Evolutionary conservation across 2,888 invertebrate genomes (phyloP).

Genomic region (Volucella bombylans): DNA sequence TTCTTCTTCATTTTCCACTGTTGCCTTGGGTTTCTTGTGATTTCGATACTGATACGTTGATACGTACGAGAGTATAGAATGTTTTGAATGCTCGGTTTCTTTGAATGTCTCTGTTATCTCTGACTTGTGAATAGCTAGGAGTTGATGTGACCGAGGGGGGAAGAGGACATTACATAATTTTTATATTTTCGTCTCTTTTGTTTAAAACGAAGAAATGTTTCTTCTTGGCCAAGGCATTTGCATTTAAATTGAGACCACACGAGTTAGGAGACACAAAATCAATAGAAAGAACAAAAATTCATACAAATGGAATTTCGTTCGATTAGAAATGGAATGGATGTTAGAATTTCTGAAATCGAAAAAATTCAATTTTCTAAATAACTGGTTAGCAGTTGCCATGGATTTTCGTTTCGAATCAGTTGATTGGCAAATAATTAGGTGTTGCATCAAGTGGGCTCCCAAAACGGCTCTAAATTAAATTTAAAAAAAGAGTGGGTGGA

Average conservation of each 20-base stretch:
- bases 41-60: slow-evolving; percentile 61
- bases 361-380: background rate
- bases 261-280: slow-evolving; percentile 30
- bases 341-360: background rate
- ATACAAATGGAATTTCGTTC: slow-evolving; percentile 50
- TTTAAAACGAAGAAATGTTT: slow-evolving; percentile 21
- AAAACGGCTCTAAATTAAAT: too few relatives aligned
- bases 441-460: too few relatives aligned
- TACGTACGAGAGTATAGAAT: too few relatives aligned
- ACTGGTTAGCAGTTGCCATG: too few relatives aligned
- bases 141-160: slow-evolving; percentile 25
- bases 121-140: background rate
- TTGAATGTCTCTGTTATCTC: slow-evolving; percentile 66
- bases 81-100: slow-evolving; percentile 4
- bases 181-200: slow-evolving; percentile 33
- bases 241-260: slow-evolving; percentile 73
- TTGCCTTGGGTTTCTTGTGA: slow-evolving; percentile 39
- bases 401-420: too few relatives aligned
- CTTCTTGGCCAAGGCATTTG: slow-evolving; percentile 48
- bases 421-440: too few relatives aligned
- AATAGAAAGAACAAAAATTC: slow-evolving; percentile 1
- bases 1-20: slow-evolving; percentile 14
- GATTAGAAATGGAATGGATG: slow-evolving; percentile 52
- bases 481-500: too few relatives aligned
- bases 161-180: slow-evolving; percentile 33